Evolutionary conservation across 2,797 vertebrate species (phyloP).

Genomic region (Moxostoma hubbsi): DNA sequence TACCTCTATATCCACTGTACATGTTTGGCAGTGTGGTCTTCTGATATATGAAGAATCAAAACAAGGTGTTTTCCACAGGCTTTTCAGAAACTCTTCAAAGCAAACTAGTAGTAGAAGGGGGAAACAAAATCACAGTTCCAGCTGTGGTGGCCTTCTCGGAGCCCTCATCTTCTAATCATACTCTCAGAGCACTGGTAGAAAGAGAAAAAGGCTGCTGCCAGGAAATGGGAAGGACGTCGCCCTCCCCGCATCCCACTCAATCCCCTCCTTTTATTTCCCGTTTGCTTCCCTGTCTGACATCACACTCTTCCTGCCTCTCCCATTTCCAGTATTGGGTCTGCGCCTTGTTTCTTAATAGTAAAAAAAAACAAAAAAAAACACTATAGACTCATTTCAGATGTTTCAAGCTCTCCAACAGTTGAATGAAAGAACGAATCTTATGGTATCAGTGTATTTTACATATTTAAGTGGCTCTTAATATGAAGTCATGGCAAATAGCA

Average conservation of each 20-base stretch:
- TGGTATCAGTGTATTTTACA: background rate
- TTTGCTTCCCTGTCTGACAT: conserved; percentile 81
- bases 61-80: conserved; percentile 23
- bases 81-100: conserved; percentile 20
- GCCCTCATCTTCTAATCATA: conserved; percentile 41
- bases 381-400: conserved; percentile 1
- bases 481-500: background rate
- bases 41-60: conserved; percentile 14
- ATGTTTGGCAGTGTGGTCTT: conserved; percentile 61
- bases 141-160: conserved; percentile 19
- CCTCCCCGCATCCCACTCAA: conserved; percentile 44
- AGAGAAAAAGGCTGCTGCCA: conserved; percentile 62
- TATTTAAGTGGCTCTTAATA: background rate
- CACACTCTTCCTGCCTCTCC: conserved; percentile 79
- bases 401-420: background rate
- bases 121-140: conserved; percentile 43
- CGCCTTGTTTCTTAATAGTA: conserved; percentile 65
- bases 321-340: conserved; percentile 60
- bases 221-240: conserved; percentile 71
- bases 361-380: conserved; percentile 39
- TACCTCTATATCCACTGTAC: conserved; percentile 85
- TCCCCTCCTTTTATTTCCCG: conserved; percentile 66
- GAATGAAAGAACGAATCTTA: background rate
- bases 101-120: background rate
- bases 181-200: conserved; percentile 36